A percentile compares a stretch with the other conserved stretches of the same genome.
Conservation (phyloP, 2,113 vertebrate species). For the Prionailurus viverrinus region DNA sequence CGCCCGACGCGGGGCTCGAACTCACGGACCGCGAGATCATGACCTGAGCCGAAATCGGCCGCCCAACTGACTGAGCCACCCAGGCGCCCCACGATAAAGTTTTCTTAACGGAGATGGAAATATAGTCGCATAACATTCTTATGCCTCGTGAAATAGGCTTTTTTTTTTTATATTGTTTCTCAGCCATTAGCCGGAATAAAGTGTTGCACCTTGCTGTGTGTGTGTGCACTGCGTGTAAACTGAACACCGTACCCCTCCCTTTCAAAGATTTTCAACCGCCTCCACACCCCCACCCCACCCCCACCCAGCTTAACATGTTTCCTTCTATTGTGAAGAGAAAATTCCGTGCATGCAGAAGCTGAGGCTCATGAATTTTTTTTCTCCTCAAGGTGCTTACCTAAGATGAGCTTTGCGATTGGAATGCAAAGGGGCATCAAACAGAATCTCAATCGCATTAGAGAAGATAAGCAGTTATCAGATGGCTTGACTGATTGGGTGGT, state of each 20-base stretch:
- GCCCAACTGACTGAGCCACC: too few relatives aligned
- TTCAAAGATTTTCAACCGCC: background rate
- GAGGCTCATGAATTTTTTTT: background rate
- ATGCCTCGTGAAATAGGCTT: background rate
- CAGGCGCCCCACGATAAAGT: background rate
- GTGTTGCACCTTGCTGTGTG: background rate
- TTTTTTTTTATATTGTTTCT: background rate
- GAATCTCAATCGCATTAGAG: background rate
- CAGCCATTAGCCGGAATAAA: background rate
- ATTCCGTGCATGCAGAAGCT: slow-evolving; percentile 58
- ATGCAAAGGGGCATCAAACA: background rate
- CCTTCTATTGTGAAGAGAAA: slow-evolving; percentile 57
- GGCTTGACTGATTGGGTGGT: background rate
- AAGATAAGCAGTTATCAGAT: slow-evolving; percentile 29
- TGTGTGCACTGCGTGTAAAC: accelerated
- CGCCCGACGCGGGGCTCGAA: too few relatives aligned
- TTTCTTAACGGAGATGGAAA: background rate
- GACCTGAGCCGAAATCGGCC: too few relatives aligned
- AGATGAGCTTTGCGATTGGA: slow-evolving; percentile 44
- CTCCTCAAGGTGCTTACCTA: slow-evolving; percentile 62
- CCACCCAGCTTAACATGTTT: slow-evolving; percentile 14
- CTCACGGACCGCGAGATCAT: too few relatives aligned
- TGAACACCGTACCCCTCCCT: background rate
- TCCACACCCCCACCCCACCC: background rate
- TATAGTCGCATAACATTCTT: background rate